Conservation (phyloP, 1,140 invertebrate genomes). For the Trinorchestia longiramus region DNA sequence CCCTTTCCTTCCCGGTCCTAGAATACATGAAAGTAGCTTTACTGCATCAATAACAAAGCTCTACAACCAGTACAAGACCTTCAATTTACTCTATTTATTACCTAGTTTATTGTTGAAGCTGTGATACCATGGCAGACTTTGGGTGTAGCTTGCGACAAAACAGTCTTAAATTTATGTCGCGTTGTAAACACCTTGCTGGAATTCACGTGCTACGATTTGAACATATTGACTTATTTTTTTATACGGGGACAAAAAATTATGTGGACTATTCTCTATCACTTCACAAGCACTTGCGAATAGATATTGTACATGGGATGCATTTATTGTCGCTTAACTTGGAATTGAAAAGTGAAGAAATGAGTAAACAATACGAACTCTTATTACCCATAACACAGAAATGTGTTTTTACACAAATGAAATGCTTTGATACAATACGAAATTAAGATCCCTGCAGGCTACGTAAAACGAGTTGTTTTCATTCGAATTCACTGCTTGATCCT, state of each 20-base stretch:
- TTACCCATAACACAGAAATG: too few relatives aligned
- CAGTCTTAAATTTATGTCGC: background rate
- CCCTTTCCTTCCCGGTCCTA: background rate
- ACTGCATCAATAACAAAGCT: background rate
- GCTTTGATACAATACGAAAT: too few relatives aligned
- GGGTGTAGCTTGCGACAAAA: background rate
- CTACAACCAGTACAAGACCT: background rate
- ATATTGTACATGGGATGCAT: background rate
- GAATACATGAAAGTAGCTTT: background rate
- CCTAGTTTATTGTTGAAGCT: background rate
- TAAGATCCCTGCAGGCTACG: too few relatives aligned
- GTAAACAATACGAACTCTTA: too few relatives aligned
- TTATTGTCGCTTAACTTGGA: background rate
- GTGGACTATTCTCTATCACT: background rate
- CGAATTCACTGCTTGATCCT: too few relatives aligned
- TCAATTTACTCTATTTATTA: background rate
- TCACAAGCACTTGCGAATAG: background rate
- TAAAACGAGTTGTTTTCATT: too few relatives aligned
- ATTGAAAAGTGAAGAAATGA: background rate
- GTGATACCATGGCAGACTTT: background rate
- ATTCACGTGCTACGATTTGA: background rate
- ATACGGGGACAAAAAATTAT: background rate
- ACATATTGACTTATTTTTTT: background rate
- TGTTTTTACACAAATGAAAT: too few relatives aligned
- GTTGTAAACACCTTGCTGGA: background rate